These are phyloP conservation scores for Acrobasis suavella DNA, from an alignment of 2,888 invertebrate species.

Conservation along the genomic window DNA sequence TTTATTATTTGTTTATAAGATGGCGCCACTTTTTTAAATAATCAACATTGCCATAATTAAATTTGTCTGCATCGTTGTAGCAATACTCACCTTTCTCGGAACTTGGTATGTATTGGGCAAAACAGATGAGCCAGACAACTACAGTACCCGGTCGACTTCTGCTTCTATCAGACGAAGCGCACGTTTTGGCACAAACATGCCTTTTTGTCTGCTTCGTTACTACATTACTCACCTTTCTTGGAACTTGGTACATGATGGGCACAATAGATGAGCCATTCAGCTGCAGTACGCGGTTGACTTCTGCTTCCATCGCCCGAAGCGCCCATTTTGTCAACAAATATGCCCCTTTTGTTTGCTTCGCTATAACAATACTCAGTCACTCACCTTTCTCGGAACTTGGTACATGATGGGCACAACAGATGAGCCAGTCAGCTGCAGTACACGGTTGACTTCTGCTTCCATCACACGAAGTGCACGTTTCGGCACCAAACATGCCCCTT, in stretches of 20 bases:
- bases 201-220: slow-evolving; percentile 67
- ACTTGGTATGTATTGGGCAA: slow-evolving; percentile 97
- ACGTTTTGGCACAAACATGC: slow-evolving; percentile 93
- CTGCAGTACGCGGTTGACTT: slow-evolving; percentile 95
- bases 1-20: no score
- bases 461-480: slow-evolving; percentile 97
- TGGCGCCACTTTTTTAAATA: no score
- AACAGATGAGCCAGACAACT: slow-evolving; percentile 92
- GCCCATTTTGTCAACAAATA: slow-evolving; percentile 96
- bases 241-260: slow-evolving; percentile 97
- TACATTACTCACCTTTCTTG: slow-evolving; percentile 86
- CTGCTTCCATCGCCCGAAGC: slow-evolving; percentile 97
- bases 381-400: slow-evolving; percentile 95
- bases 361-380: slow-evolving; percentile 17
- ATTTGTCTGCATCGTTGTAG: no score
- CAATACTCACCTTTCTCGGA: slow-evolving; percentile 91
- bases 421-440: slow-evolving; percentile 92
- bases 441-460: slow-evolving; percentile 97
- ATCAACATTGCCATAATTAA: no score
- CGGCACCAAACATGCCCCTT: slow-evolving; percentile 95
- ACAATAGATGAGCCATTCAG: slow-evolving; percentile 93
- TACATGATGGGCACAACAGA: slow-evolving; percentile 96
- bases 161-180: slow-evolving; percentile 98
- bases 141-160: slow-evolving; percentile 95
- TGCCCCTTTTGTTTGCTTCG: slow-evolving; percentile 82